Evolutionary conservation across 1,140 invertebrate species (phyloP), one percentile per base, ranked within the genome.

Genomic region (Drosophila funebris): DNA sequence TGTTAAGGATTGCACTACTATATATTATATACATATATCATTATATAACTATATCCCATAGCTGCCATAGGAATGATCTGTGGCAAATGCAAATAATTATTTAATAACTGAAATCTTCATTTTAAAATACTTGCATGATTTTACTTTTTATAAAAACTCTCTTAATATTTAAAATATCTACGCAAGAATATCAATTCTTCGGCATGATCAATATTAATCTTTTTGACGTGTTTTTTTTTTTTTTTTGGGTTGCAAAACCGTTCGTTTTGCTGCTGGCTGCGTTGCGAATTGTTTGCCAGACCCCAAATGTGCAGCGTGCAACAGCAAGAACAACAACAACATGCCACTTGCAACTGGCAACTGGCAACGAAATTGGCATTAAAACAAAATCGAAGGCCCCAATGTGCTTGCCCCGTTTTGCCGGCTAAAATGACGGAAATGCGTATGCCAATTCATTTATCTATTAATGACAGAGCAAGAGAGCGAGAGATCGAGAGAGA

Each of bases 401-500:
- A 66, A 53, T 63, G 44, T 44, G 27, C 50, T 20, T 61, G 46
- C 16, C 43, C 50, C 33, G 14, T 27, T 20, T 8, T 18, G 33
- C 33, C 22, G 4, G 14, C 1, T 27, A 44, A 58, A 66, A 11
- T 63, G 67, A 85, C 81, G 82, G 81, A 85, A 85, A 73, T 85
- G 77, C 77, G 74, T 80, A 81, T 58, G 43, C 77, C 71, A 64
- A 81, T 75, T 76, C 78, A 70, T 78, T 71, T 68, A 76, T 87
- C 82, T 87, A 87, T 73, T 76, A 81, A 87, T 70, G 62, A 84
- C 22, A 43, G 14, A 6, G 11, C 24, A 22, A 11, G 11, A 13
- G 43, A 3, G 9, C 0, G 2, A 50, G 27, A 16, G 16, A 33
- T 39, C 31, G 29, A 6, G 22, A 7, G 20, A 13, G 13, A 4